These are phyloP conservation scores for Liolophura sinensis DNA, from an alignment of 1,140 invertebrate genomes.

Conservation along the genomic window DNA sequence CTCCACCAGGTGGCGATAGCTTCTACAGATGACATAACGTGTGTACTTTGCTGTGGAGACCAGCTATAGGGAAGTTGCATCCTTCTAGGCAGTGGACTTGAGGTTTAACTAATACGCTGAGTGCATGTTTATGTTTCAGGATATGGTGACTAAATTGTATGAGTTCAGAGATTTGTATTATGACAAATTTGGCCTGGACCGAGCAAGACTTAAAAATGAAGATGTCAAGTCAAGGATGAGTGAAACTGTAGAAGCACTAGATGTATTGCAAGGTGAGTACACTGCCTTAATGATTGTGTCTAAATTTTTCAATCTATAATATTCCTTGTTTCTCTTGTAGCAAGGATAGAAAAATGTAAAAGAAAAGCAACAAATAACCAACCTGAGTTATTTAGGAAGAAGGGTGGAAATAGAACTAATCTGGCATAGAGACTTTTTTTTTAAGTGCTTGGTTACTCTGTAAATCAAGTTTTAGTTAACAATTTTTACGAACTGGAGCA, in stretches of 20 bases:
- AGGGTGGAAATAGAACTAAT: too few species aligned
- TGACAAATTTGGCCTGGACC: slow-evolving; percentile 72
- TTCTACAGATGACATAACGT: too few species aligned
- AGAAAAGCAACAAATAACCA: too few species aligned
- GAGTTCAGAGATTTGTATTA: slow-evolving; percentile 78
- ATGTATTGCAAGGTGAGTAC: slow-evolving; percentile 69
- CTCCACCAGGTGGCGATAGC: too few species aligned
- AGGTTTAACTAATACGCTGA: too few species aligned
- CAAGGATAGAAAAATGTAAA: too few species aligned
- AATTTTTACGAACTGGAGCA: too few species aligned
- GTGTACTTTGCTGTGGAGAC: too few species aligned
- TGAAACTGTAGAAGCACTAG: slow-evolving; percentile 68
- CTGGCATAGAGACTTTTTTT: not conserved
- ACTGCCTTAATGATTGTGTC: not conserved
- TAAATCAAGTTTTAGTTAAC: too few species aligned
- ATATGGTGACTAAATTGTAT: slow-evolving; percentile 71
- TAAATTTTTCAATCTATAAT: slow-evolving; percentile 3
- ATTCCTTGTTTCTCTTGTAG: not conserved
- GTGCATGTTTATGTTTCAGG: slow-evolving; percentile 59
- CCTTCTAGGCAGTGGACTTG: too few species aligned
- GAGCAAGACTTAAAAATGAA: slow-evolving; percentile 69
- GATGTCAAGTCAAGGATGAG: slow-evolving; percentile 71
- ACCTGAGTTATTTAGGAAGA: not conserved
- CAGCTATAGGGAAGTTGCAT: too few species aligned
- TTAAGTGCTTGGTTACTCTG: too few species aligned